Evolutionary conservation across 2,888 invertebrate genomes (phyloP), one percentile per base, ranked within the genome.

Genomic region (Limulus polyphemus): DNA sequence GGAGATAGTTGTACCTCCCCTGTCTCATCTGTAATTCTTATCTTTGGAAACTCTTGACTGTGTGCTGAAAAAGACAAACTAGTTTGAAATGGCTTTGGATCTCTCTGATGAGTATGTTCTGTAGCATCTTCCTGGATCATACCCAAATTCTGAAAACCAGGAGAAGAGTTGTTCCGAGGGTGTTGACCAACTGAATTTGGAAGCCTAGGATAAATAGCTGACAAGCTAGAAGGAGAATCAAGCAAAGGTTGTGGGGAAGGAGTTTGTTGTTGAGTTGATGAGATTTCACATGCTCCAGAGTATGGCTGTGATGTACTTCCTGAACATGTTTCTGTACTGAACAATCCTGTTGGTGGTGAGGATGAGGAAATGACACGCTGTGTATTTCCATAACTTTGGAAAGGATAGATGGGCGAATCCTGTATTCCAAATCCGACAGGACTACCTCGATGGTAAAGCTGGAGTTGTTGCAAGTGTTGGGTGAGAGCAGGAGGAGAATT

Each of bases 1-100:
- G 12, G 10, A 14, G 62, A 60, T 46, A 66, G 67, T 11, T 63
- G 76, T 65, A 77, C 76, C 67, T 76, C 77, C 60, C 93, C 93
- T 60, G 88, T 81, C 59, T 92, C 91, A 74, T 94, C 93, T 0
- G 94, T 94, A 11, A 94, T 82, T 70, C 90, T 92, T 65, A 94
- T 94, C 76, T 91, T 91, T 0, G 94, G 92, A 74, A 73, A 61
- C 32, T 32, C 3, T 32, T 32, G 32, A 54, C 59, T 62, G 55
- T 62, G 56, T 55, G 61, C 32, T 32, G 32, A 32, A 32, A 32
- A 32, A 32, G 3, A 32, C 51, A 50, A 2, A 50, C 2, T 14
- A 13, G 51, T n/a, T 14, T 50, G 51, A 13, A n/a, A 54, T n/a
- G 54, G 54, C 3, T 16, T 32, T 16, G 13, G 16, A 54, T 32